Evolutionary conservation across 2,113 vertebrate genomes (phyloP).

Genomic region (Oncorhynchus tshawytscha): DNA sequence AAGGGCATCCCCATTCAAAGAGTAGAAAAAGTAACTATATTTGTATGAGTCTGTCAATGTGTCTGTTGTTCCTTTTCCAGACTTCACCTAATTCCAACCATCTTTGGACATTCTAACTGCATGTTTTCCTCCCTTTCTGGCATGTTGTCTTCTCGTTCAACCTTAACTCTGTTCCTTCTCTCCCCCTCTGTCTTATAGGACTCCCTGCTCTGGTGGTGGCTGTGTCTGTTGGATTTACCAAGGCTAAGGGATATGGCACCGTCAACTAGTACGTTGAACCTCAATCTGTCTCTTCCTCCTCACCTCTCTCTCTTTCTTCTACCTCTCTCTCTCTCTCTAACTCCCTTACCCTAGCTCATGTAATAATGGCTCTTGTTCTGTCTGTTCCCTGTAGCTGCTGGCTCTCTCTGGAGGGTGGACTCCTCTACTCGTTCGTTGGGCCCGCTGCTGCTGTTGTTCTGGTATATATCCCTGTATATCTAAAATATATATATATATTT

Average conservation of each 20-base stretch:
- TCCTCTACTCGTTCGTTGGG: conserved; percentile 97
- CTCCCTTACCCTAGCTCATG: background rate
- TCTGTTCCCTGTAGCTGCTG: conserved; percentile 72
- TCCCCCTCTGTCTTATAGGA: conserved; percentile 56
- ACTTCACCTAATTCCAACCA: background rate
- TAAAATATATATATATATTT: too few species aligned
- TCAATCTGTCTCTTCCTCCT: background rate
- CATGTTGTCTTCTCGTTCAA: background rate
- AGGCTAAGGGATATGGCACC: conserved; percentile 96
- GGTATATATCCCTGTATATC: conserved; percentile 69
- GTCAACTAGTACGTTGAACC: conserved; percentile 89
- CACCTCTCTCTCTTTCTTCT: background rate
- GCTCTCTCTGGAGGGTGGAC: conserved; percentile 87
- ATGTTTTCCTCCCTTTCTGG: background rate
- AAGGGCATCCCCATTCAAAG: background rate
- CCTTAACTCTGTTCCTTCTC: background rate
- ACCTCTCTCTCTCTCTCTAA: background rate
- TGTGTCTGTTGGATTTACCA: conserved; percentile 95
- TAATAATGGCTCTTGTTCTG: conserved; percentile 28
- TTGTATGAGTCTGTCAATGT: background rate
- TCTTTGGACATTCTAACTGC: too few species aligned
- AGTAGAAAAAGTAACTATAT: background rate
- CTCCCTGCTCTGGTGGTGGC: conserved; percentile 95
- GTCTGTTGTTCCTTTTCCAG: background rate
- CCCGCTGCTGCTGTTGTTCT: conserved; percentile 92